Evolutionary conservation across 2,888 invertebrate genomes (phyloP).

Genomic region (Epinotia brunnichana): DNA sequence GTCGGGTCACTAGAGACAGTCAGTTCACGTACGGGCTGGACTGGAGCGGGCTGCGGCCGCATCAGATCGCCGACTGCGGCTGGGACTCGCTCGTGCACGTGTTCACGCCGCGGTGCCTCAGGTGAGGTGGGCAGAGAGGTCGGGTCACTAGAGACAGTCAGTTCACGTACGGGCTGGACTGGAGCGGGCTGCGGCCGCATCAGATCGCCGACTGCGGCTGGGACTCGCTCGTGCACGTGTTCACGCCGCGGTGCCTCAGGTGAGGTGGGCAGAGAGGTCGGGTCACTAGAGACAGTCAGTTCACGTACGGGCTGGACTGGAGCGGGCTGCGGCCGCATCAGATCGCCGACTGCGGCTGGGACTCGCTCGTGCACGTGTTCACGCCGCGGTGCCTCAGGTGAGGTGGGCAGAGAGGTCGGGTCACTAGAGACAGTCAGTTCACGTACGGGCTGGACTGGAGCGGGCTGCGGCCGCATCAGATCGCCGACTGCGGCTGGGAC

Average conservation of each 20-base stretch:
- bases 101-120: slow-evolving; percentile 84
- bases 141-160: slow-evolving; percentile 88
- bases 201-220: slow-evolving; percentile 93
- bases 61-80: slow-evolving; percentile 91
- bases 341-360: slow-evolving; percentile 94
- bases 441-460: slow-evolving; percentile 95
- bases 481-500: slow-evolving; percentile 95
- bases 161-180: slow-evolving; percentile 94
- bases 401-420: slow-evolving; percentile 57
- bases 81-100: slow-evolving; percentile 93
- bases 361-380: slow-evolving; percentile 90
- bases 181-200: slow-evolving; percentile 88
- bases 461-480: slow-evolving; percentile 86
- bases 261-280: slow-evolving; percentile 55
- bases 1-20: too few species aligned
- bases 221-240: slow-evolving; percentile 91
- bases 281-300: slow-evolving; percentile 89
- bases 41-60: slow-evolving; percentile 68
- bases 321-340: slow-evolving; percentile 88
- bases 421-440: slow-evolving; percentile 90
- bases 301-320: slow-evolving; percentile 94
- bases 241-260: slow-evolving; percentile 82
- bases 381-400: slow-evolving; percentile 81
- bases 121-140: slow-evolving; percentile 48
- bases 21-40: slow-evolving; percentile 57